These are phyloP conservation scores for Eilema griseolum DNA, from an alignment of 2,888 invertebrate genomes.

Conservation along the genomic window DNA sequence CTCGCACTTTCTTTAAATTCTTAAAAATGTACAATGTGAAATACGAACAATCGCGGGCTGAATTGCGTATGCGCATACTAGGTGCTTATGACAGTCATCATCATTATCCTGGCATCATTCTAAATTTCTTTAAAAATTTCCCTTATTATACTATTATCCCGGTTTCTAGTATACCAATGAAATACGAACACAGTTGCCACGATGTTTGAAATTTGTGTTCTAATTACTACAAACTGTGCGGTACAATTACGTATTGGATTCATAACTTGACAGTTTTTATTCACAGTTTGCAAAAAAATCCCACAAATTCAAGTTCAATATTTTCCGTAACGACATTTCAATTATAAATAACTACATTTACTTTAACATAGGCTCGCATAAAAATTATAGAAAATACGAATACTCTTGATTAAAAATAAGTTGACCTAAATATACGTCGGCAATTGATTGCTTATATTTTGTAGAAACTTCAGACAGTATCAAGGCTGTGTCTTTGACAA, in stretches of 20 bases:
- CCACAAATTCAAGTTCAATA: neutral
- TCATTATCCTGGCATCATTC: no score
- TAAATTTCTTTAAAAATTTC: no score
- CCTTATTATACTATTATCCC: no score
- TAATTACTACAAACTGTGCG: no score
- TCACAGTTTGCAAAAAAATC: neutral
- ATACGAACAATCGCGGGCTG: neutral
- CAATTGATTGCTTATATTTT: neutral
- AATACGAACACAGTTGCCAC: no score
- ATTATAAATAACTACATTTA: neutral
- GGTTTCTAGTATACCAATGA: no score
- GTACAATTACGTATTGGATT: no score
- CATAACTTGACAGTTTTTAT: no score
- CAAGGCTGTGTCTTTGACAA: slow-evolving; percentile 62
- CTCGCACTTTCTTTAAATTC: neutral
- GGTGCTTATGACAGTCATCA: no score
- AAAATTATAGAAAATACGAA: no score
- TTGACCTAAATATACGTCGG: neutral
- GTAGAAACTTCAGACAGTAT: neutral
- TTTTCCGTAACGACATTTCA: neutral
- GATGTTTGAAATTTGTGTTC: no score
- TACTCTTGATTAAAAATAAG: neutral
- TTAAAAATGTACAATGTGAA: no score
- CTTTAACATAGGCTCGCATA: neutral
- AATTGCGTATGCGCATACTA: neutral